These are phyloP conservation scores for Belgica antarctica DNA, from an alignment of 2,888 invertebrate genomes.

Conservation along the genomic window DNA sequence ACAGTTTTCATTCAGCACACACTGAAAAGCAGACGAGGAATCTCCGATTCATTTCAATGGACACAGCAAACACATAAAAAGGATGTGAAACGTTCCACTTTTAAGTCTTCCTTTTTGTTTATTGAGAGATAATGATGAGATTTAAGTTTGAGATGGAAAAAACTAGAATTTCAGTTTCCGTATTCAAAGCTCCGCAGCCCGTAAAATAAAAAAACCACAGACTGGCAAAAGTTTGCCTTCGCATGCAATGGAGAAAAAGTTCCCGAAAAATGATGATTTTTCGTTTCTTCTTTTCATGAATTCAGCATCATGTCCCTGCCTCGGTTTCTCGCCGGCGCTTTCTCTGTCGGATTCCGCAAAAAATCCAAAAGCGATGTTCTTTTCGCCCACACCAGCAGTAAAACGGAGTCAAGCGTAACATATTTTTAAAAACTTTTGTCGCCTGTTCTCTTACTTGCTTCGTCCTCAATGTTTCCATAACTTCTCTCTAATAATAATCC, in stretches of 20 bases:
- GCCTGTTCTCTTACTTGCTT: slow-evolving; percentile 26
- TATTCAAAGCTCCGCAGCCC: background rate
- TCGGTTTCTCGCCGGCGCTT: background rate
- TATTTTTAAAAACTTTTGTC: background rate
- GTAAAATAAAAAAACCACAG: slow-evolving; percentile 1
- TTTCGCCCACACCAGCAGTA: background rate
- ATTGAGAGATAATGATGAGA: slow-evolving; percentile 42
- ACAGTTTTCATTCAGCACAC: background rate
- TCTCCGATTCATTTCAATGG: background rate
- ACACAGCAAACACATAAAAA: slow-evolving; percentile 25
- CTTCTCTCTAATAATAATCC: slow-evolving; percentile 34
- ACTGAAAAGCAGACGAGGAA: background rate
- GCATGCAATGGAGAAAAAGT: background rate
- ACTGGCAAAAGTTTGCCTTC: background rate
- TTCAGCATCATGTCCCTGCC: background rate
- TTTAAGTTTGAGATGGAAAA: background rate
- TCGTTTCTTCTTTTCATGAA: background rate
- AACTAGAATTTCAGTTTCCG: background rate
- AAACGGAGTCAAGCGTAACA: background rate
- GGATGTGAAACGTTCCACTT: slow-evolving; percentile 16
- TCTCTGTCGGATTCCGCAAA: background rate
- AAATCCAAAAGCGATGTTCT: background rate
- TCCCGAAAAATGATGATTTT: background rate
- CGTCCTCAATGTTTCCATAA: slow-evolving; percentile 34
- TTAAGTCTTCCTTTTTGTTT: slow-evolving; percentile 13